Conservation (phyloP, 2,888 invertebrate genomes). For the Choristoneura rosaceana region DNA sequence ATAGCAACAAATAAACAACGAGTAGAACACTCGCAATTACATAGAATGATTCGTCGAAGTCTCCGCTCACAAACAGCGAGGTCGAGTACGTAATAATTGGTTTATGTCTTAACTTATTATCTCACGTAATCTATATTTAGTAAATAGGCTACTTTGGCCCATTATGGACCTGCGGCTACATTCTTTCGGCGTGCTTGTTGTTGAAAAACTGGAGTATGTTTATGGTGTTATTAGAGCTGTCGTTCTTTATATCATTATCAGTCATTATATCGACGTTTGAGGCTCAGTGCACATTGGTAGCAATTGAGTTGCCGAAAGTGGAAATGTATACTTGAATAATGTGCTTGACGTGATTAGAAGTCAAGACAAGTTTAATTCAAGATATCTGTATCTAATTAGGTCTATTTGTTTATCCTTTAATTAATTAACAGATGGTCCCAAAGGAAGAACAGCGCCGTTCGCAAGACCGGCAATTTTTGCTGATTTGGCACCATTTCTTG, state of each 20-base stretch:
- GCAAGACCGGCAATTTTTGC: no score
- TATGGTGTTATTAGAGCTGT: constrained; percentile 30
- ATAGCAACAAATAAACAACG: constrained; percentile 33
- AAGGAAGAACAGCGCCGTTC: no score
- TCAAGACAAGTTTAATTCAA: no score
- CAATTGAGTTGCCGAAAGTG: constrained; percentile 12
- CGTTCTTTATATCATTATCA: constrained; percentile 32
- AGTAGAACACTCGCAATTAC: constrained; percentile 33
- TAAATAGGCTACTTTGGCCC: constrained; percentile 35
- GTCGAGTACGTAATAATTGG: constrained; percentile 31
- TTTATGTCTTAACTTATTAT: constrained; percentile 42
- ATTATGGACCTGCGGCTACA: constrained; percentile 29
- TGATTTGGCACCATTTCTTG: no score
- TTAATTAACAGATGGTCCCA: no score
- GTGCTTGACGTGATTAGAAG: no score
- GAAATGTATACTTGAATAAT: neutral
- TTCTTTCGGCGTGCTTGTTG: constrained; percentile 19
- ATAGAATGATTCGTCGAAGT: constrained; percentile 39
- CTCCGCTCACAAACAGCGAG: constrained; percentile 26
- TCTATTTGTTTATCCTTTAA: no score
- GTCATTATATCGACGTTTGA: constrained; percentile 21
- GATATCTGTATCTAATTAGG: no score
- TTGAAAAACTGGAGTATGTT: constrained; percentile 29
- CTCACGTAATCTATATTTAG: constrained; percentile 38
- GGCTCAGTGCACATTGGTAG: constrained; percentile 7